phyloP scores from a whole-genome alignment of 1,140 invertebrate genomes.

The Aleiodes sp. region DNA sequence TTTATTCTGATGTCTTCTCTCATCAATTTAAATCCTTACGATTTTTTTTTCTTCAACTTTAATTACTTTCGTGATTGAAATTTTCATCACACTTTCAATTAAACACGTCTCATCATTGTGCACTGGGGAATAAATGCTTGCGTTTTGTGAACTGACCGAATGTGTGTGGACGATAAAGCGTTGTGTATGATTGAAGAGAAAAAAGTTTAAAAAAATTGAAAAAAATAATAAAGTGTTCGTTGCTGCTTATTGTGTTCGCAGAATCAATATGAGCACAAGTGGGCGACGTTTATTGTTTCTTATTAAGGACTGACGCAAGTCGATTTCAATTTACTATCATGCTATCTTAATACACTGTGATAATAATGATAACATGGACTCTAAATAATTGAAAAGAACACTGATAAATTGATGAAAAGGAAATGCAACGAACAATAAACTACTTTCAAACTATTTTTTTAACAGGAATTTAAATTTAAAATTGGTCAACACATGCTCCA shows the following conservation, averaged over 20 bases:
- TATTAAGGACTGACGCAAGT: too few relatives aligned
- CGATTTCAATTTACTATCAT: too few relatives aligned
- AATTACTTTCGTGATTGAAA: not conserved
- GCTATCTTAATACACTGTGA: too few relatives aligned
- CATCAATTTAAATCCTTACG: not conserved
- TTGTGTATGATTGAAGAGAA: not conserved
- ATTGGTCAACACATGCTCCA: conserved; percentile 1
- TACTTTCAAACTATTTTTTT: not conserved
- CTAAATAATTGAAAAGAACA: not conserved
- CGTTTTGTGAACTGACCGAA: not conserved
- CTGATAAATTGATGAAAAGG: not conserved
- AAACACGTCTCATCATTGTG: not conserved
- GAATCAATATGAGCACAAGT: too few relatives aligned
- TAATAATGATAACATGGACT: not conserved
- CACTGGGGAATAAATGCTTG: not conserved
- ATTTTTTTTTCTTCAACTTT: too few relatives aligned
- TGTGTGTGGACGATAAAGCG: not conserved
- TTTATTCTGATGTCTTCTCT: not conserved
- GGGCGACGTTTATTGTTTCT: too few relatives aligned
- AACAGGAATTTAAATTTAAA: not conserved
- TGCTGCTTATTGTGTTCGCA: too few relatives aligned
- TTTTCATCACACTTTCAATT: not conserved
- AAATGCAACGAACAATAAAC: not conserved
- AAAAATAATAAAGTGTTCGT: too few relatives aligned
- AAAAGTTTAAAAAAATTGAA: too few relatives aligned